Conservation (phyloP, 1,140 invertebrate species). For the Bombus impatiens region DNA sequence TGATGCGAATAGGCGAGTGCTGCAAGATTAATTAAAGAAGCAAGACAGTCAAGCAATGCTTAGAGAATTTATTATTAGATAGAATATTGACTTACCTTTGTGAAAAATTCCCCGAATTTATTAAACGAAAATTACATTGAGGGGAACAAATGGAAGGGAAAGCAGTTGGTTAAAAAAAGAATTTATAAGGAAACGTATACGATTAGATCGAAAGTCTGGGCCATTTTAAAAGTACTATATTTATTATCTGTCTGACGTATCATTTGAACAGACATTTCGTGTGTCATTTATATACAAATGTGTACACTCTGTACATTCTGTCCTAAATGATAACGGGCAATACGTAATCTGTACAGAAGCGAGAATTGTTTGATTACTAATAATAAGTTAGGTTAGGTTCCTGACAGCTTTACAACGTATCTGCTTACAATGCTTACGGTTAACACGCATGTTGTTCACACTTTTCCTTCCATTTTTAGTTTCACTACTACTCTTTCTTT, state of each 20-base stretch:
- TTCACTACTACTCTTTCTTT: background rate
- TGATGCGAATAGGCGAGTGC: background rate
- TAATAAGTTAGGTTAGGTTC: conserved; percentile 29
- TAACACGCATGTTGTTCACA: conserved; percentile 32
- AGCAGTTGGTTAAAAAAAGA: background rate
- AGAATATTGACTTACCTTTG: background rate
- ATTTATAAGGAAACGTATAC: background rate
- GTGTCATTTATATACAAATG: conserved; percentile 76
- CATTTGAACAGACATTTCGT: conserved; percentile 50
- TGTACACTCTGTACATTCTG: conserved; percentile 74
- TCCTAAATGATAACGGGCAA: conserved; percentile 61
- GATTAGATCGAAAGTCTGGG: background rate
- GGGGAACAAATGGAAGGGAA: background rate
- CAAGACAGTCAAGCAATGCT: too few relatives aligned
- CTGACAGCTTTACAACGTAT: conserved; percentile 34
- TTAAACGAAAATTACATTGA: background rate
- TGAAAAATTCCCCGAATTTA: background rate
- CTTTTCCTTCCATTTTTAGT: background rate
- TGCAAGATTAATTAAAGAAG: background rate
- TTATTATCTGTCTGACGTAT: conserved; percentile 59
- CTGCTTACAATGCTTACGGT: conserved; percentile 31
- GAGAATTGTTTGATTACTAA: conserved; percentile 42
- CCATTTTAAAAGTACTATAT: conserved; percentile 72
- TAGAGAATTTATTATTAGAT: background rate
- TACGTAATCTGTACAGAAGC: conserved; percentile 72